These are phyloP conservation scores for Cydia fagiglandana DNA, from an alignment of 1,140 invertebrate species.

Conservation along the genomic window DNA sequence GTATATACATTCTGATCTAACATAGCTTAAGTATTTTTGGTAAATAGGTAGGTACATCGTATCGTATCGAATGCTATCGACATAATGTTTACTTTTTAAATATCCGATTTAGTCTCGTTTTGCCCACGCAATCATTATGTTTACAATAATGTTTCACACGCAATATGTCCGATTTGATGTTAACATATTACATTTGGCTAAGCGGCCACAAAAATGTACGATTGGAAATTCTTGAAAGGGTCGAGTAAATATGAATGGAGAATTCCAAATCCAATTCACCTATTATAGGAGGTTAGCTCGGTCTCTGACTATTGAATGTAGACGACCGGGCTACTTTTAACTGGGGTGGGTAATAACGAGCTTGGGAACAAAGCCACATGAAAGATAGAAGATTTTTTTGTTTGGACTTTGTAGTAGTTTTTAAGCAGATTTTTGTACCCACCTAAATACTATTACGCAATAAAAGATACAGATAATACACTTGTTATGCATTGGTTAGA, in stretches of 20 bases:
- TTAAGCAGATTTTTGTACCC: conserved; percentile 35
- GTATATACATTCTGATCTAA: not conserved
- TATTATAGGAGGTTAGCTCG: conserved; percentile 1
- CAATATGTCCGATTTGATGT: conserved; percentile 6
- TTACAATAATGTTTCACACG: conserved; percentile 13
- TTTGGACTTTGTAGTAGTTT: conserved; percentile 35
- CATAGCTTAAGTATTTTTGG: not conserved
- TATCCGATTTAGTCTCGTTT: not conserved
- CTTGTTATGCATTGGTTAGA: conserved; percentile 23
- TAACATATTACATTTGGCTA: not conserved
- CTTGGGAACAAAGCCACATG: conserved; percentile 3
- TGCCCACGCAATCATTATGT: conserved; percentile 25
- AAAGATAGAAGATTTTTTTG: conserved; percentile 30
- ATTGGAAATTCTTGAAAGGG: not conserved
- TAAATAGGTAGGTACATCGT: not conserved
- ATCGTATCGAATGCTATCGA: conserved; percentile 23
- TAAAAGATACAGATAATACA: not conserved
- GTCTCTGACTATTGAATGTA: not conserved
- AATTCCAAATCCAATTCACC: not conserved
- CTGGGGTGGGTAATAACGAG: not conserved
- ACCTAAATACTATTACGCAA: conserved; percentile 30
- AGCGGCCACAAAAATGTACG: not conserved
- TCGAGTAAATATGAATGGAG: not conserved
- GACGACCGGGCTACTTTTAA: not conserved
- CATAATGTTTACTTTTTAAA: conserved; percentile 29